Base-by-base conservation (phyloP, 2,888 invertebrate species). In the Acleris holmiana region DNA sequence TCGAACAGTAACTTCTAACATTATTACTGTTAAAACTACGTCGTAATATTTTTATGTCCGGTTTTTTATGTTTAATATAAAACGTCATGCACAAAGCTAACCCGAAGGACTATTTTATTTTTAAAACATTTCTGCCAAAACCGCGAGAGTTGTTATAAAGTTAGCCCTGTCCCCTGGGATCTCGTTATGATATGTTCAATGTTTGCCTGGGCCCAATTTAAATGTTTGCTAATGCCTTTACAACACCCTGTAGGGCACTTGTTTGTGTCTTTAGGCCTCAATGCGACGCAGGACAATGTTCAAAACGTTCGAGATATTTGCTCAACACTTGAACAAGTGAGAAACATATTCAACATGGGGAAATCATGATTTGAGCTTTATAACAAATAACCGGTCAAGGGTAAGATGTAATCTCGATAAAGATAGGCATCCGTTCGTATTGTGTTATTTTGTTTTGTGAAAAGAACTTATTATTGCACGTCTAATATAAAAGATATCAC, bases 161-260 rank as follows among this genome's bases (percentile, higher is more conserved):
- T 80, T 78, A 69, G 72, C 72, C 62, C 71, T 76, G 74, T 82
- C 86, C 84, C 78, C 69, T 64, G 82, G 82, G 85, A 78, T 76
- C 81, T 84, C 81, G 86, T 88, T 88, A 88, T 84, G 80, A 84
- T 82, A 83, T 87, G 84, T 84, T 83, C 80, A 83, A 78, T 85
- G 80, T 84, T 86, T 86, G 79, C 75, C 62, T 75, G 69, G 76
- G 78, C 76, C 83, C 85, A 88, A 87, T 87, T 88, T 85, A 80
- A 83, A 82, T 86, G 84, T 87, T 86, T 84, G 80, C 71, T 72
- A 75, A 79, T 77, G 70, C 79, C 75, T 76, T 75, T 67, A 65
- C 69, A 61, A 65, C 70, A 64, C 60, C 60, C 55, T 66, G 48
- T 53, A 53, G 57, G 61, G 55, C 51, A 61, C 66, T 66, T 61